Base-by-base conservation (phyloP, 2,113 vertebrate species). In the Amphiprion percula region DNA sequence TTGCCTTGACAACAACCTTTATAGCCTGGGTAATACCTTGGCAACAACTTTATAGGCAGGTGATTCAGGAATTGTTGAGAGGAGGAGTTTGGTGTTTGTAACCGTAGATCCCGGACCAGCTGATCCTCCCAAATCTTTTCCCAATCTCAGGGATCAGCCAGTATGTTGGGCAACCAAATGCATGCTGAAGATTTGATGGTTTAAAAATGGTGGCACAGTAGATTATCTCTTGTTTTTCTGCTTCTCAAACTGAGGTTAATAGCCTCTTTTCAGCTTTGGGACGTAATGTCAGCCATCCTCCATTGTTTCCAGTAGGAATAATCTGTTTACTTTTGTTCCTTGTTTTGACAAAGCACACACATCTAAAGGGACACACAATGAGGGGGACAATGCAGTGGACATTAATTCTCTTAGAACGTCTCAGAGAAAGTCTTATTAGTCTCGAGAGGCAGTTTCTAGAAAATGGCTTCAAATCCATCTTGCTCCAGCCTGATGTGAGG, bases 341-440 rank as follows among this genome's bases (percentile, higher is more conserved):
- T 67, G 64, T 66, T 88, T 78, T 79, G 82, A 80, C 78, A 74
- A n/a, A 24, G 49, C 52, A 44, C 67, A 67, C 69, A 69, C 65
- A 55, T 82, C 61, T 67, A 60, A 65, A 33, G 17, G 24, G 52
- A 70, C 52, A 71, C 83, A 68, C 53, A 58, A 83, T 44, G 63
- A 56, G 52, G 47, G 41, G 62, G 19, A 78, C 68, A 49, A 77
- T 49, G 62, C 66, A 19, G 60, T 47, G 85, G 83, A 80, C 80
- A 77, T 88, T 84, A 79, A 88, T 86, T 82, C 84, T 76, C 63
- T 39, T 77, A 33, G 60, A 47, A 47, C 7, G 19, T 50, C 16
- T 82, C 88, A 77, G 68, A 84, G 81, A 90, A 87, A 16, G 74
- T 74, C 68, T 83, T 84, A 87, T 89, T 88, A 86, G 74, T 74